phyloP scores from a whole-genome alignment of 2,888 invertebrate species.

The Brassicogethes aeneus region DNA sequence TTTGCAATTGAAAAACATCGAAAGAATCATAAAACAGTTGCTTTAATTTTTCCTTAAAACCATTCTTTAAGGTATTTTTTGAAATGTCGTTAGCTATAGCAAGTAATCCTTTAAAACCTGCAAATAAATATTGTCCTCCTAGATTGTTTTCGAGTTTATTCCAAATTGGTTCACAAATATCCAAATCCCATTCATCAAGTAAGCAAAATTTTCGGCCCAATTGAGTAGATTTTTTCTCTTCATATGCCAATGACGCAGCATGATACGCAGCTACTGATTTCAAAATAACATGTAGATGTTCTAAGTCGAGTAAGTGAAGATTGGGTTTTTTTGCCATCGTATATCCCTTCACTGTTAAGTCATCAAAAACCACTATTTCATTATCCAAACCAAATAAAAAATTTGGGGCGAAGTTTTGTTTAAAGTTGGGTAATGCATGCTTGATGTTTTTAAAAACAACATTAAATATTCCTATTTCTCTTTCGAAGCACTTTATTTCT shows the following conservation, averaged over 20 bases:
- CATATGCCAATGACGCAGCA: conserved; percentile 7
- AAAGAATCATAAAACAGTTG: conserved; percentile 7
- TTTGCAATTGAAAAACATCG: conserved; percentile 10
- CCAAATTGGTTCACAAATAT: not conserved
- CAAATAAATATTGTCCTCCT: not conserved
- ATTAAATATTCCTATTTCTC: conserved; percentile 11
- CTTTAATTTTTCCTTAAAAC: conserved; percentile 8
- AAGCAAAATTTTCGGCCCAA: not conserved
- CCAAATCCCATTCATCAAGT: not conserved
- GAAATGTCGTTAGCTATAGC: conserved; percentile 5
- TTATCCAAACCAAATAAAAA: conserved; percentile 3
- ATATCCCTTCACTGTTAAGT: conserved; percentile 12
- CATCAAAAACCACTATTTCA: conserved; percentile 11
- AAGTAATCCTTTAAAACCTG: conserved; percentile 11
- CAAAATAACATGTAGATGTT: conserved; percentile 11
- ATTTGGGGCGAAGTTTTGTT: not conserved
- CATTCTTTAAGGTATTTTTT: conserved; percentile 1
- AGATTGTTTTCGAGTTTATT: not conserved
- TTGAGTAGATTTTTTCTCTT: conserved; percentile 4
- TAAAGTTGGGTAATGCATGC: not conserved
- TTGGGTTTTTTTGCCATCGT: conserved; percentile 9
- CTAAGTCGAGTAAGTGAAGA: conserved; percentile 10
- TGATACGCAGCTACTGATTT: conserved; percentile 12
- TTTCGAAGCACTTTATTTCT: conserved; percentile 6
- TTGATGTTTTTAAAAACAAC: conserved; percentile 1